These are phyloP conservation scores for Xestoiulus laeticollis DNA, from an alignment of 2,888 invertebrate genomes.

Conservation along the genomic window DNA sequence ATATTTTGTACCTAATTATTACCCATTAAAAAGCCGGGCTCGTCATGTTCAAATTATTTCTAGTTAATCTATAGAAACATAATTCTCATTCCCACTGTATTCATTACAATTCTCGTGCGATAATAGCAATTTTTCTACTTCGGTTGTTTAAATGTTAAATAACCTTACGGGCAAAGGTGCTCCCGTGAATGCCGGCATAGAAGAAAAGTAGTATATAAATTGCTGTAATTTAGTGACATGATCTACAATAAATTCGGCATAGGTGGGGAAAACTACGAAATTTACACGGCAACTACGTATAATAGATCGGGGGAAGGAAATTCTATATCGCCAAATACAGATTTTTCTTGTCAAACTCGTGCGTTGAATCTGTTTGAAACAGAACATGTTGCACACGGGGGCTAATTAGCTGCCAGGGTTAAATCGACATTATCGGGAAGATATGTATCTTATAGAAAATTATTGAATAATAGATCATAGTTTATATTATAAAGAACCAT, in stretches of 20 bases:
- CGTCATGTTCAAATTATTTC: not conserved
- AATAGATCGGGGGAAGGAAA: no score
- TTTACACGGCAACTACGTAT: not conserved
- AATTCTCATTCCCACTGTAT: not conserved
- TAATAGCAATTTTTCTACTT: not conserved
- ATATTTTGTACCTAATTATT: conserved; percentile 10
- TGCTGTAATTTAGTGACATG: not conserved
- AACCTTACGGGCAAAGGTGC: no score
- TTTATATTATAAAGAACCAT: not conserved
- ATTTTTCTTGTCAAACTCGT: not conserved
- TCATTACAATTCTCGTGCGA: not conserved
- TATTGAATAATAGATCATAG: not conserved
- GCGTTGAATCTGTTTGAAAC: not conserved
- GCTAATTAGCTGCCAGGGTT: not conserved
- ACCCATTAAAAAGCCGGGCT: not conserved
- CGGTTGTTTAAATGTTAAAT: no score
- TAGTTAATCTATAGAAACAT: not conserved
- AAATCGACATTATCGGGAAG: not conserved
- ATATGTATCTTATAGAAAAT: not conserved
- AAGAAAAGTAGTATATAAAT: not conserved
- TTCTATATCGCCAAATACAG: not conserved
- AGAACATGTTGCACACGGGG: not conserved
- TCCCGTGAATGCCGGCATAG: not conserved
- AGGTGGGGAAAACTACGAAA: not conserved
- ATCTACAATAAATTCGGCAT: not conserved